Percentiles rank a stretch among this genome's conserved stretches.
These are phyloP conservation scores for Scaptomyza cyrtandrae DNA, from an alignment of 2,888 invertebrate genomes.

Conservation along the genomic window DNA sequence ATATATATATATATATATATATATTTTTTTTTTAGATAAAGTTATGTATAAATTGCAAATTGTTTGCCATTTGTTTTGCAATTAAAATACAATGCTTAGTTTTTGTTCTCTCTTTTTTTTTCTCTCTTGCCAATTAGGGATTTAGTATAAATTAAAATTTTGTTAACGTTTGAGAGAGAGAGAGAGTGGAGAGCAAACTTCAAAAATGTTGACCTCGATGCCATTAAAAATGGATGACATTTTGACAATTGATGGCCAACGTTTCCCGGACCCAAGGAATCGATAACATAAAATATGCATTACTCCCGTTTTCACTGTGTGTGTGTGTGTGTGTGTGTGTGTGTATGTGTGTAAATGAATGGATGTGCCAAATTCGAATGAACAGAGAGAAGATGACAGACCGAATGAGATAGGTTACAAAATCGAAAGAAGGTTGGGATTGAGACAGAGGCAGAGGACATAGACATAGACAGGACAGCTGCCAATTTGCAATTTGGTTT, in stretches of 20 bases:
- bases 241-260: slow-evolving; percentile 75
- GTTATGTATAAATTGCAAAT: slow-evolving; percentile 61
- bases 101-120: not conserved
- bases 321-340: not conserved
- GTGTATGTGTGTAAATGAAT: slow-evolving; percentile 9
- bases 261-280: slow-evolving; percentile 55
- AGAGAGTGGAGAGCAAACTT: slow-evolving; percentile 30
- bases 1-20: slow-evolving; percentile 11
- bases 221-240: slow-evolving; percentile 75
- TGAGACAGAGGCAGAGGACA: not conserved
- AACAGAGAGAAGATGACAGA: not conserved
- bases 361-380: not conserved
- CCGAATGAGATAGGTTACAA: not conserved
- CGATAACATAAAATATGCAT: slow-evolving; percentile 79
- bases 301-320: slow-evolving; percentile 28
- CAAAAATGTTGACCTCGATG: slow-evolving; percentile 33
- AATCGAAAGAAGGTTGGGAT: not conserved
- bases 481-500: slow-evolving; percentile 79
- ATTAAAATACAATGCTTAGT: slow-evolving; percentile 38
- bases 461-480: slow-evolving; percentile 21
- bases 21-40: slow-evolving; percentile 22
- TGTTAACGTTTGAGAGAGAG: slow-evolving; percentile 23
- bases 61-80: slow-evolving; percentile 39
- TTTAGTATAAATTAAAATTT: slow-evolving; percentile 14
- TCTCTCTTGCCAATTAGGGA: not conserved